A percentile compares a stretch with the other conserved stretches of the same genome.
Conservation (phyloP, 2,888 invertebrate species). For the Idaea biselata region DNA sequence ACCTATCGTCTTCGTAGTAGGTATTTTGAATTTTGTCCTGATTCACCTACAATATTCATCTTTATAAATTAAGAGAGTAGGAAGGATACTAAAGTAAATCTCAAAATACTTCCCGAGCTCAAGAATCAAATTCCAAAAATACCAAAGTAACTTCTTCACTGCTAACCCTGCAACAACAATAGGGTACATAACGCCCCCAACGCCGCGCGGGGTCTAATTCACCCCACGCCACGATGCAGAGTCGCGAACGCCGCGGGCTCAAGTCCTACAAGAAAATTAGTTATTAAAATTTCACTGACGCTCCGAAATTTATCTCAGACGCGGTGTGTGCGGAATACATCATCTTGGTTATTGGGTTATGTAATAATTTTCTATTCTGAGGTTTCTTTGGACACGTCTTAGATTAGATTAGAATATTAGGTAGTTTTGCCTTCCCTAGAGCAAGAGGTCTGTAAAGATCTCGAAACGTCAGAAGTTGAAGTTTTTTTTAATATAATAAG, state of each 20-base stretch:
- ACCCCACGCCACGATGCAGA: constrained; percentile 30
- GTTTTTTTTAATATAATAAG: too few relatives aligned
- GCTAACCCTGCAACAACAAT: neutral
- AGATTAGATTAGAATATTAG: too few relatives aligned
- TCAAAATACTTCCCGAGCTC: neutral
- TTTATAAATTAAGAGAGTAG: too few relatives aligned
- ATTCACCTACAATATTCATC: too few relatives aligned
- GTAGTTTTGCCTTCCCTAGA: too few relatives aligned
- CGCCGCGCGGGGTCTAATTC: constrained; percentile 27
- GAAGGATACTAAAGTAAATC: too few relatives aligned
- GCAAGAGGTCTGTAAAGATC: too few relatives aligned
- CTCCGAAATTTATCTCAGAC: constrained; percentile 77
- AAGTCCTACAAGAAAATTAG: constrained; percentile 79
- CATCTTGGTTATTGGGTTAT: constrained; percentile 51
- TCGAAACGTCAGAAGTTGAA: too few relatives aligned
- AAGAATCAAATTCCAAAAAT: neutral
- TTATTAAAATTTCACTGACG: constrained; percentile 81
- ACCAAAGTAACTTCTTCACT: neutral
- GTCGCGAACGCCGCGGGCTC: constrained; percentile 45
- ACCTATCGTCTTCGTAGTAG: too few relatives aligned
- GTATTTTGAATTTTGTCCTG: too few relatives aligned
- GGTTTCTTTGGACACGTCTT: neutral
- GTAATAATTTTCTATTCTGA: constrained; percentile 11
- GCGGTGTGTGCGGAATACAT: constrained; percentile 33
- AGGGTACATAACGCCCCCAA: neutral